phyloP scores from a whole-genome alignment of 2,797 vertebrate genomes.

The Pantherophis vulpinus region DNA sequence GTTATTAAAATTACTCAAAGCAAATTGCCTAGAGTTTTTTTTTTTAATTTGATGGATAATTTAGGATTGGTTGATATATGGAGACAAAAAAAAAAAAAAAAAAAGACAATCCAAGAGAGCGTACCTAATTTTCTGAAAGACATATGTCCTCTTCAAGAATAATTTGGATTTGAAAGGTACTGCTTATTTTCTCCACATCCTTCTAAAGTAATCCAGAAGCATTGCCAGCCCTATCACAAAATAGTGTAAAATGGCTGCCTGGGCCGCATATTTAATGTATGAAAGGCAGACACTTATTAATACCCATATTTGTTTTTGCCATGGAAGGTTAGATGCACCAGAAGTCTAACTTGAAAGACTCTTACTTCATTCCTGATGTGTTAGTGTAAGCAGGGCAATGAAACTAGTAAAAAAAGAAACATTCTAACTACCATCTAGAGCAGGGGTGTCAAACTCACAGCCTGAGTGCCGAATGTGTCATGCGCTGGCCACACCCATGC shows the following conservation, averaged over 20 bases:
- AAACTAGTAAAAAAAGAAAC: neutral
- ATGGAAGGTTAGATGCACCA: neutral
- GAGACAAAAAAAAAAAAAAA: no score
- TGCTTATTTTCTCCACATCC: neutral
- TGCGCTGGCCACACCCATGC: no score
- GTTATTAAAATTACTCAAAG: no score
- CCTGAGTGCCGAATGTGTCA: no score
- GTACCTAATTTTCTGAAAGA: no score
- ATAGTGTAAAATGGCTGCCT: neutral
- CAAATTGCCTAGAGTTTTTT: no score
- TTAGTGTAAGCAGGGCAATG: neutral
- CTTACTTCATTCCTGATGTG: neutral
- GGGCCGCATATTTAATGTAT: neutral
- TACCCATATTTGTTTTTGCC: neutral
- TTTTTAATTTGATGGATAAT: no score
- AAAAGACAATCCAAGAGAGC: no score
- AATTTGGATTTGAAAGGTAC: no score
- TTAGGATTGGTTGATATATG: no score
- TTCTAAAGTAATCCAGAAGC: neutral
- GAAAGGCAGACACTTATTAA: neutral
- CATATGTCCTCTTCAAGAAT: no score
- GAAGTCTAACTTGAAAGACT: neutral
- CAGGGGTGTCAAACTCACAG: no score
- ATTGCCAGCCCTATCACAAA: neutral
- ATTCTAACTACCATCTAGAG: neutral